Evolutionary conservation across 2,888 invertebrate genomes (phyloP), one percentile per base, ranked within the genome.

Genomic region (Exocentrus adspersus): DNA sequence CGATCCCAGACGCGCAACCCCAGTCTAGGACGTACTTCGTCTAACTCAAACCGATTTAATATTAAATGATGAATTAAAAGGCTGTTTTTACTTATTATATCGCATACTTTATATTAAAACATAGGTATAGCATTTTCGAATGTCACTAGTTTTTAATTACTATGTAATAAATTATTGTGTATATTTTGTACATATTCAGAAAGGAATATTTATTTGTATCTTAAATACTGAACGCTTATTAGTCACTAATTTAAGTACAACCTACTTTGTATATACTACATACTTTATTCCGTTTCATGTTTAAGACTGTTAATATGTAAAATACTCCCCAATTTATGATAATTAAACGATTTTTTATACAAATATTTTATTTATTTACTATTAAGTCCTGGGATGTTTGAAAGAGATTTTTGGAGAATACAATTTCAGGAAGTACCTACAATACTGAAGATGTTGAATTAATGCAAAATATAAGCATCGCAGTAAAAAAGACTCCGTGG

Each of bases 21-120:
- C 82, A 81, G 65, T 76, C 80, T 53, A 78, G 82, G 76, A 83
- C 83, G 71, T 83, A 83, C 70, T 83, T 83, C 73, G 83, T 83
- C 68, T 83, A 77, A 80, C 60, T 69, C 65, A 67, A 66, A 14
- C 42, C 28, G 59, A 48, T 45, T 50, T 58, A 21, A 60, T 43
- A 48, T 52, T 69, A 66, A 63, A 37, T 37, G 37, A 37, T 65
- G 69, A 75, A 68, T 68, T 70, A 78, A n/a, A n/a, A 79, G 79
- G 79, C 78, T 79, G 78, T 79, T 77, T 32, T 75, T 75, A 77
- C 73, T 75, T 76, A 75, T 68, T 62, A 54, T 68, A 65, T 62
- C 57, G 59, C 62, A 61, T 68, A 65, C 65, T 69, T 64, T 67
- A 69, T 69, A 71, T n/a, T n/a, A n/a, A n/a, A n/a, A n/a, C n/a